Evolutionary conservation across 2,797 vertebrate genomes (phyloP), one percentile per base, ranked within the genome.

Genomic region (Meriones psammophilus): DNA sequence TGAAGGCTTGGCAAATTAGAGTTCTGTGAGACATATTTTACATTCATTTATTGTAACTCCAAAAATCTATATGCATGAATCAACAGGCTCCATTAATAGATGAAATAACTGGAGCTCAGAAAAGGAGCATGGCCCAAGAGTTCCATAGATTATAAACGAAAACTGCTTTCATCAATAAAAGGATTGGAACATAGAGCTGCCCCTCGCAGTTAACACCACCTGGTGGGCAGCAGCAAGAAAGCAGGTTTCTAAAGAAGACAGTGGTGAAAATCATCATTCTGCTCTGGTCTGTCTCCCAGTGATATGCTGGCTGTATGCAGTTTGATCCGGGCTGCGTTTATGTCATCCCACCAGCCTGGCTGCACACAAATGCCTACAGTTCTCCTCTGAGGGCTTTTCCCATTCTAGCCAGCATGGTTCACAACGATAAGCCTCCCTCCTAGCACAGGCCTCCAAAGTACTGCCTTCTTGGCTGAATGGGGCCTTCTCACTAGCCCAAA

Each of bases 1-100:
- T 1, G 33, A 33, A 28, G 0, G 62, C 56, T n/a, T 2, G 6
- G 3, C 0, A 54, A 1, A 50, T 1, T 1, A 0, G n/a, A 62
- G 42, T 69, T 30, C 0, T 4, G 15, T 6, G 36, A 58, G 39
- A 39, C 69, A 81, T 1, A 14, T 79, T 71, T 86, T 28, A 66
- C 28, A 13, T 36, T 24, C 30, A 6, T 4, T 3, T 4, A 22
- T 5, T 28, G 77, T 4, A 77, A 78, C 54, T 78, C 15, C 46
- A 30, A 54, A 80, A 71, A 46, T 58, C 77, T 39, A 24, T 22
- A 56, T 10, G 12, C 8, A 0, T 4, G 58, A 46, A 15, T 36
- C 15, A 66, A 26, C 3, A 30, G 12, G 24, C 18, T 24, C 2
- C 1, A 4, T 56, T 73, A 66, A 39, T 0, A 85, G 83, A 95